These are phyloP conservation scores for Drosophila malerkotliana DNA, from an alignment of 1,140 invertebrate species.

Conservation along the genomic window DNA sequence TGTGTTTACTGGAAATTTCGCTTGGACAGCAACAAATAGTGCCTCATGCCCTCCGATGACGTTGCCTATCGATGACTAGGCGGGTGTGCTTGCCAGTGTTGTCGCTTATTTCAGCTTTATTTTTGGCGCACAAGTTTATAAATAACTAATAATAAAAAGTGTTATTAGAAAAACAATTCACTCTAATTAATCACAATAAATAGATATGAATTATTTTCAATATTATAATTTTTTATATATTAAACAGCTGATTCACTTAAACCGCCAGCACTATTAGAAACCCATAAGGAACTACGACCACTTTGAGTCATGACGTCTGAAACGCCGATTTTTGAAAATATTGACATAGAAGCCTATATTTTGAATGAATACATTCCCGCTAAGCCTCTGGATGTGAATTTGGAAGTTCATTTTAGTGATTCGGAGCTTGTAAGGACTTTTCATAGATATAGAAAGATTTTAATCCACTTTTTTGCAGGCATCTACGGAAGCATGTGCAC, in stretches of 20 bases:
- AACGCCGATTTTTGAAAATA: neutral
- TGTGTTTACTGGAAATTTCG: constrained; percentile 51
- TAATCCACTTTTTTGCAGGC: constrained; percentile 12
- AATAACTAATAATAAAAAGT: neutral
- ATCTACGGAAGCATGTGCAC: constrained; percentile 27
- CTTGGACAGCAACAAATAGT: constrained; percentile 38
- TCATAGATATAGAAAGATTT: neutral
- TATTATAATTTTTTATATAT: neutral
- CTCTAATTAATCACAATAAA: neutral
- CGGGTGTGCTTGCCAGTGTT: neutral
- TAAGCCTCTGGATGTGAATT: constrained; percentile 56
- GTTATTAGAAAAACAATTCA: neutral
- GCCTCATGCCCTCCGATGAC: constrained; percentile 32
- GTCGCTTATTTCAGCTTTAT: neutral
- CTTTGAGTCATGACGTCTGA: constrained; percentile 9
- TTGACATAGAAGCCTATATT: constrained; percentile 51
- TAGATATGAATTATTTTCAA: no score
- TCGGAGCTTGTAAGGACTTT: constrained; percentile 27
- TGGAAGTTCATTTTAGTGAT: constrained; percentile 45
- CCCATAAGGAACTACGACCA: neutral
- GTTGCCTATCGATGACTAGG: constrained; percentile 12
- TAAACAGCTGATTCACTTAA: neutral
- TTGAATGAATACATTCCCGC: constrained; percentile 61
- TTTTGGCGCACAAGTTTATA: neutral
- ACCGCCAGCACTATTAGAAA: neutral